Conservation (phyloP, 2,888 invertebrate genomes). For the Ectemnius cavifrons region DNA sequence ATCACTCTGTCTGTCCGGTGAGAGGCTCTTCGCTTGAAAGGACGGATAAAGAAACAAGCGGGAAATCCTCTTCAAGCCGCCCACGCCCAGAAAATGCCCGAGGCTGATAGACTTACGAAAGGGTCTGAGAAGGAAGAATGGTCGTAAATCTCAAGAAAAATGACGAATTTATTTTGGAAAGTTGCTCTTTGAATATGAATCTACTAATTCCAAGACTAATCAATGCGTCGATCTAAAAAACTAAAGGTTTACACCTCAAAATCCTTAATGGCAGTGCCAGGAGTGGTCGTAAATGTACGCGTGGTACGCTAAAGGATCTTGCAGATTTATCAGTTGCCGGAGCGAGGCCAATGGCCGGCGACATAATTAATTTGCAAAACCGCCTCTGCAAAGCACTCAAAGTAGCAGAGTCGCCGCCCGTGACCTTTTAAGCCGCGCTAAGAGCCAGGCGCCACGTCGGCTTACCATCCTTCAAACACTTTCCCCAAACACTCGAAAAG, state of each 20-base stretch:
- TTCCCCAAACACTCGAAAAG: slow-evolving; percentile 29
- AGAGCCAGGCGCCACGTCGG: slow-evolving; percentile 48
- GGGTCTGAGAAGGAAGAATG: slow-evolving; percentile 5
- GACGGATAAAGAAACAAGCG: slow-evolving; percentile 38
- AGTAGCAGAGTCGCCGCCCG: slow-evolving; percentile 31
- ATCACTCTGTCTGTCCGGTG: background rate
- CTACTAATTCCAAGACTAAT: too few relatives aligned
- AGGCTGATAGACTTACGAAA: slow-evolving; percentile 14
- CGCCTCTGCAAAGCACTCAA: slow-evolving; percentile 42
- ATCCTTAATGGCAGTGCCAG: background rate
- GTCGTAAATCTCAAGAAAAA: too few relatives aligned
- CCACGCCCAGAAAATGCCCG: slow-evolving; percentile 49
- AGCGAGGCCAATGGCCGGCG: slow-evolving; percentile 47
- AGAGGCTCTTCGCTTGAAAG: slow-evolving; percentile 32
- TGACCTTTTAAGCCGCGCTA: slow-evolving; percentile 50
- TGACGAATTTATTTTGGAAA: too few relatives aligned
- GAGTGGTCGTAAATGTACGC: slow-evolving; percentile 44
- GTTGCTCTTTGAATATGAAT: too few relatives aligned
- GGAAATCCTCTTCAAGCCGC: slow-evolving; percentile 50
- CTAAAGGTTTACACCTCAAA: too few relatives aligned
- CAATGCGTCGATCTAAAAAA: too few relatives aligned
- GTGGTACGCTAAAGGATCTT: slow-evolving; percentile 50
- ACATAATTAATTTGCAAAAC: slow-evolving; percentile 59
- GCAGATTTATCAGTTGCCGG: slow-evolving; percentile 25
- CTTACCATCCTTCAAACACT: slow-evolving; percentile 28